Percentiles rank a stretch among this genome's conserved stretches.
Evolutionary conservation across 2,113 vertebrate genomes (phyloP).

Genomic region (Peromyscus leucopus): DNA sequence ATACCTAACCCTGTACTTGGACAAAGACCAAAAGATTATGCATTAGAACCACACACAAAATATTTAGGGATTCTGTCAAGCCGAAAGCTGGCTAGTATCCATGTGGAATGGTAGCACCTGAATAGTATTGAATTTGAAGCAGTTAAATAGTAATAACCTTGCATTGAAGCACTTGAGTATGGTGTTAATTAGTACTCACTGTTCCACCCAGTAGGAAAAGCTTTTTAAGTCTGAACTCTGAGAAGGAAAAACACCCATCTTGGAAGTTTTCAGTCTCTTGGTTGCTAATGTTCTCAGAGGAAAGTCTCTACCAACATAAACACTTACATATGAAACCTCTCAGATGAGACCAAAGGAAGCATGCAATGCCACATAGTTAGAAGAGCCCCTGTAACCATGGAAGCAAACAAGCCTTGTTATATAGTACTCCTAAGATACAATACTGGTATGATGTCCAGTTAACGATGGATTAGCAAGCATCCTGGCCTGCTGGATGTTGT

Average conservation of each 20-base stretch:
- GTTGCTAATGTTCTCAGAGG: not conserved
- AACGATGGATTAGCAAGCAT: not conserved
- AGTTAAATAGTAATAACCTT: constrained; percentile 33
- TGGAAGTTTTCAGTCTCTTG: not conserved
- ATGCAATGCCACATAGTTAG: not conserved
- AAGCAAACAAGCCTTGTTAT: not conserved
- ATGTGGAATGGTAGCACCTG: not conserved
- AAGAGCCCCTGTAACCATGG: not conserved
- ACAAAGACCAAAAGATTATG: constrained; percentile 61
- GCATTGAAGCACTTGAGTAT: not conserved
- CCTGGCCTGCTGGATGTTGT: not conserved
- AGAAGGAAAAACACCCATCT: not conserved
- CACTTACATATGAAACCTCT: not conserved
- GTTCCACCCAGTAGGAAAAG: not conserved
- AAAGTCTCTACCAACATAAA: not conserved
- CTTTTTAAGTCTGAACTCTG: constrained; percentile 41
- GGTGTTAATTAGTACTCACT: not conserved
- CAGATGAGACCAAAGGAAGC: not conserved
- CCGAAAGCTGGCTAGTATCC: constrained; percentile 33
- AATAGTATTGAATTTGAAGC: not conserved
- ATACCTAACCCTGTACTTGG: constrained; percentile 61
- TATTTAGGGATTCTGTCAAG: constrained; percentile 60
- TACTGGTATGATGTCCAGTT: not conserved
- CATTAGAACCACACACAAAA: constrained; percentile 31
- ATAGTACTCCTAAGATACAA: not conserved